Conservation (phyloP, 2,797 vertebrate genomes). For the Podargus strigoides region DNA sequence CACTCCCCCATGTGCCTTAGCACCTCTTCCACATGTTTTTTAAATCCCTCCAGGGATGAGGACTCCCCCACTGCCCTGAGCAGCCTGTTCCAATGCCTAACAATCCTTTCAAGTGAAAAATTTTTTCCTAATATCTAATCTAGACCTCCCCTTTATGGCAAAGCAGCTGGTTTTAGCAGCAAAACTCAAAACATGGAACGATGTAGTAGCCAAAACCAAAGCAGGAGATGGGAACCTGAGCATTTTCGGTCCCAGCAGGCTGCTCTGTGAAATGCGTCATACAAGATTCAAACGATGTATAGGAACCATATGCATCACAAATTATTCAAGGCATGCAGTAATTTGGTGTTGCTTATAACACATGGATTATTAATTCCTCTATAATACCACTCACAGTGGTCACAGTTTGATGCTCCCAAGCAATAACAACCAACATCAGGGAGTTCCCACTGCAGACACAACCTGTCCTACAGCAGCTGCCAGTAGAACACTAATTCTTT, state of each 20-base stretch:
- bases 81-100: too few relatives aligned
- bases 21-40: too few relatives aligned
- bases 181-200: background rate
- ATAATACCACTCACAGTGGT: background rate
- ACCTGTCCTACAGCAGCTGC: background rate
- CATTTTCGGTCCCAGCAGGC: background rate
- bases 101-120: too few relatives aligned
- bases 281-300: accelerated
- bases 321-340: background rate
- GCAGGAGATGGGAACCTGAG: background rate
- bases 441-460: background rate
- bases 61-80: too few relatives aligned
- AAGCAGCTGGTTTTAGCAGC: background rate
- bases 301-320: background rate
- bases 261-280: accelerated
- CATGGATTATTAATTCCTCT: background rate
- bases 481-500: background rate
- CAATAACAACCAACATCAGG: background rate
- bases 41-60: too few relatives aligned
- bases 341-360: background rate
- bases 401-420: background rate
- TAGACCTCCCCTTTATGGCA: background rate
- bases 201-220: background rate
- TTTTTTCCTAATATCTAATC: too few relatives aligned
- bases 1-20: too few relatives aligned